Evolutionary conservation across 2,113 vertebrate genomes (phyloP), one percentile per base, ranked within the genome.

Genomic region (Brienomyrus longianalis): DNA sequence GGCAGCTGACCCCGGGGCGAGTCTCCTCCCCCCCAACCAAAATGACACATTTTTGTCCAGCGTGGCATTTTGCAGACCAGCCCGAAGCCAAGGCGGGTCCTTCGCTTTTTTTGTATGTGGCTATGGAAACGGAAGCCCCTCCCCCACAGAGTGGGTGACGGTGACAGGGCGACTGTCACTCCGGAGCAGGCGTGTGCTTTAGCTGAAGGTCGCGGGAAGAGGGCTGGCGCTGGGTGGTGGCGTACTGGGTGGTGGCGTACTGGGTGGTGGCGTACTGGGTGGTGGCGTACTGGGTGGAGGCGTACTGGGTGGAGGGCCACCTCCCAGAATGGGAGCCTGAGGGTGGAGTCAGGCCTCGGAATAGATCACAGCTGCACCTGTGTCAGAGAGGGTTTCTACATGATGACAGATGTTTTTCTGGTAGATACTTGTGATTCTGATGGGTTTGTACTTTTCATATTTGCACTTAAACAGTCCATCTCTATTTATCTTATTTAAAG

Each of bases 351-450:
- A 1, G 5, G 87, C 31, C 27, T 62, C 27, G 6, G 54, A 56
- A 87, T 56, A 87, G 86, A 56, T 54, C 35, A 31, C 86, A 87
- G n/a, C 31, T 54, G 39, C 52, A 88, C 86, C 86, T 31, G 31
- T 15, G 86, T 19, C 27, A 8, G 51, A 21, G 51, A 43, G 50
- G 5, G n/a, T 31, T 52, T 51, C 15, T 51, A 86, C n/a, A 86
- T 45, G 47, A 31, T 80, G 31, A 80, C 35, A 39, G 74, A 80
- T 43, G 74, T 43, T 77, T 77, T 17, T 39, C 10, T 77, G 35
- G 35, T 19, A 35, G 35, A 80, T 8, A 43, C n/a, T 80, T 13
- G 7, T 39, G 31, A 80, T 43, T 43, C 74, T 43, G n/a, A 70
- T 70, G 62, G n/a, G 27, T 31, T 70, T 31, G 27, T 70, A 43